Percentiles rank a stretch among this genome's conserved stretches.
Evolutionary conservation across 2,888 invertebrate species (phyloP).

Genomic region (Eupithecia subumbrata): DNA sequence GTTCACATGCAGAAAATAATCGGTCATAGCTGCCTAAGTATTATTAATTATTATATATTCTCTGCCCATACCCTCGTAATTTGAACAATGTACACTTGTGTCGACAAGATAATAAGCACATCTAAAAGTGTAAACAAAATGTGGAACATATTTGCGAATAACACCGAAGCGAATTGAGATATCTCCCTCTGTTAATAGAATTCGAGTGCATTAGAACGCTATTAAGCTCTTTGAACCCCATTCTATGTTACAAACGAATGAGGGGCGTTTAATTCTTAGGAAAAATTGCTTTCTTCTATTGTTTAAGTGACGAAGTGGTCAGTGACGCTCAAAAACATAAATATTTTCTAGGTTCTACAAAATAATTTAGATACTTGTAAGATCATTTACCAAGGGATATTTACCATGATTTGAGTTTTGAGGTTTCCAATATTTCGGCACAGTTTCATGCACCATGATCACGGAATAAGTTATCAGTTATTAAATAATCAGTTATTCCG

Average conservation of each 20-base stretch:
- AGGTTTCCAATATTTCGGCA: no score
- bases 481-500: no score
- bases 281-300: slow-evolving; percentile 20
- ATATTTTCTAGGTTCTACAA: no score
- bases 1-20: no score
- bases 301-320: not conserved
- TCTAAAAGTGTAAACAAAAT: slow-evolving; percentile 69
- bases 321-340: no score
- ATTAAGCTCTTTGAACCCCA: slow-evolving; percentile 66
- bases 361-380: no score
- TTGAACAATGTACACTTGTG: slow-evolving; percentile 52
- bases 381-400: no score
- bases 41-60: no score
- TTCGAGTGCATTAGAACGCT: slow-evolving; percentile 72
- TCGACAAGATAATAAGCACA: slow-evolving; percentile 44
- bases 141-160: slow-evolving; percentile 69
- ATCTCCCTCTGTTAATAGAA: slow-evolving; percentile 65
- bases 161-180: slow-evolving; percentile 77
- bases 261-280: slow-evolving; percentile 27
- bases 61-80: slow-evolving; percentile 5
- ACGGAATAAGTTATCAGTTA: no score
- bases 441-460: no score
- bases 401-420: no score
- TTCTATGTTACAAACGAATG: slow-evolving; percentile 37
- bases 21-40: no score